Base-by-base conservation (phyloP, 2,113 vertebrate species). In the Oreotragus oreotragus region DNA sequence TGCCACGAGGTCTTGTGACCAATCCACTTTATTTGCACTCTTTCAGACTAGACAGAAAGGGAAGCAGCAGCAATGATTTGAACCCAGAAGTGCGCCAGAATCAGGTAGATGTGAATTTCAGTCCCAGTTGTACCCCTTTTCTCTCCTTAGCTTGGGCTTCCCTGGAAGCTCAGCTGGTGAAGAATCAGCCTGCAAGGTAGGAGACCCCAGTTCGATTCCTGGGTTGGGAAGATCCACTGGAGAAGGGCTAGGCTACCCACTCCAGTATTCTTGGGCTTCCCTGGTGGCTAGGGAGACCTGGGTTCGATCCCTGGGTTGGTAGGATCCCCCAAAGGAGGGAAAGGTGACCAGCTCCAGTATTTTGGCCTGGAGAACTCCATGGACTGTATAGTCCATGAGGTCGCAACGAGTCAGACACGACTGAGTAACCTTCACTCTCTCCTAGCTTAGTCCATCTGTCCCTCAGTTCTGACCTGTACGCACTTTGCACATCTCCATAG, bases 1-100 rank as follows among this genome's bases (percentile, higher is more conserved):
- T 19, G 30, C 27, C 1, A 0, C 0, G 1, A 6, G 19, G 15
- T 3, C 47, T 55, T n/a, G 12, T 3, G 9, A 79, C 25, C 10
- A 0, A 36, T 28, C 16, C 0, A 5, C 25, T 33, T 16, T 1
- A 8, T 73, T 30, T 66, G 8, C 2, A 3, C 55, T 88, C 45
- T 39, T 64, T 39, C 83, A 83, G 21, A 91, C 39, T 11, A 81
- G 6, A 39, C 30, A 14, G 17, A 77, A 53, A 55, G n/a, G 62
- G 73, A 64, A 36, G 19, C 33, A 19, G 6, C 28, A 7, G 57
- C 47, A 16, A 19, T 0, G 1, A 25, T 39, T 39, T 39, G 28
- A 84, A 36, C 28, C 84, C 25, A 64, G 12, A 25, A 28, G 13
- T 45, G 15, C 5, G 17, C 13, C 49, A 49, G 30, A 83, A 89